Percentiles rank a stretch among this genome's conserved stretches.
phyloP scores from a whole-genome alignment of 1,140 invertebrate genomes.

The Adoxophyes honmai region DNA sequence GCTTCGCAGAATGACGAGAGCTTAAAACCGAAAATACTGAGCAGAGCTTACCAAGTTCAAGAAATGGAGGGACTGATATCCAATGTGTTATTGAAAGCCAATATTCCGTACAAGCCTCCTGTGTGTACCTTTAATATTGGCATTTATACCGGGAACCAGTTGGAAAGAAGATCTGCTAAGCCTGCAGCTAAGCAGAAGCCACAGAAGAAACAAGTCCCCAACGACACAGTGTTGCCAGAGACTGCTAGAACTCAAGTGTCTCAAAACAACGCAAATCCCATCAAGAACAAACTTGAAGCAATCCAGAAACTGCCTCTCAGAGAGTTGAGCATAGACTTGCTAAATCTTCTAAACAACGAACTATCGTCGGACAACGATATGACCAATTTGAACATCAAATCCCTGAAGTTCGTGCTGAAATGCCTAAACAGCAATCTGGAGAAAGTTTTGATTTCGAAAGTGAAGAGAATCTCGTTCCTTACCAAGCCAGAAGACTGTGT shows the following conservation, averaged over 20 bases:
- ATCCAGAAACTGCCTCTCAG: conserved; percentile 45
- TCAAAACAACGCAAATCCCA: conserved; percentile 35
- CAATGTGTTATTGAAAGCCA: conserved; percentile 61
- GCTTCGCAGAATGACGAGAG: conserved; percentile 78
- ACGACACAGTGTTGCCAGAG: conserved; percentile 55
- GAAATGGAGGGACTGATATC: conserved; percentile 77
- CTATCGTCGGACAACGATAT: conserved; percentile 31
- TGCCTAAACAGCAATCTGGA: conserved; percentile 46
- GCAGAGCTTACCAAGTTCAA: conserved; percentile 79
- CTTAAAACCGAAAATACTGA: conserved; percentile 75
- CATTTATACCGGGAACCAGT: conserved; percentile 37
- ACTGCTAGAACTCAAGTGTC: conserved; percentile 55
- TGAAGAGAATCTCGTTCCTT: conserved; percentile 56
- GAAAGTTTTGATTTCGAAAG: conserved; percentile 51
- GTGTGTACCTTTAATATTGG: conserved; percentile 75
- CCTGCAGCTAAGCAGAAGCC: conserved; percentile 48
- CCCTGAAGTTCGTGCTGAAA: conserved; percentile 50
- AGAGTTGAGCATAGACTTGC: conserved; percentile 44
- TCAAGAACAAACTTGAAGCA: conserved; percentile 43
- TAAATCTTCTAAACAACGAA: conserved; percentile 50
- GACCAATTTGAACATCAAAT: conserved; percentile 41
- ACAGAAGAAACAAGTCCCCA: conserved; percentile 44
- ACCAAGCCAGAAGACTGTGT: conserved; percentile 37
- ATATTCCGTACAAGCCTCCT: conserved; percentile 80
- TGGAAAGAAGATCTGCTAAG: conserved; percentile 40